phyloP scores from a whole-genome alignment of 1,140 invertebrate genomes.

The Lepidurus couesii region DNA sequence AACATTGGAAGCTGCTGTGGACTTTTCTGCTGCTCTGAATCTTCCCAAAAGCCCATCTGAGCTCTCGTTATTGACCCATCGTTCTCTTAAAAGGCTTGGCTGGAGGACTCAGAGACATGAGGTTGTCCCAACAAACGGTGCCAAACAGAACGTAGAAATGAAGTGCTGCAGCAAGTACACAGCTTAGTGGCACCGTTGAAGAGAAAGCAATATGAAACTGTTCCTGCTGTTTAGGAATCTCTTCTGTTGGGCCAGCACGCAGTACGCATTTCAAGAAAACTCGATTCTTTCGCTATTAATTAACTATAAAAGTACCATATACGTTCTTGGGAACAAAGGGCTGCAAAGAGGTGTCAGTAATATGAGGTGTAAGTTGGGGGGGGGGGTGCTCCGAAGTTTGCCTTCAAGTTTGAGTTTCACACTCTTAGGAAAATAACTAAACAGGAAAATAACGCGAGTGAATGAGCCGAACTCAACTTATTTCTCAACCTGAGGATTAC shows the following conservation, averaged over 20 bases:
- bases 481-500: too few relatives aligned
- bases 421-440: too few relatives aligned
- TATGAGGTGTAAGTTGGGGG: too few relatives aligned
- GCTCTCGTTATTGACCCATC: conserved; percentile 21
- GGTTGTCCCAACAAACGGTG: conserved; percentile 14
- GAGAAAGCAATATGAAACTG: background rate
- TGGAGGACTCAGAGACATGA: background rate
- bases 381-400: too few relatives aligned
- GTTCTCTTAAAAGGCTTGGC: background rate
- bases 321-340: background rate
- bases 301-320: background rate
- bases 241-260: background rate
- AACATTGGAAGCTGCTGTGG: background rate
- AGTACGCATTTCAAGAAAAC: background rate
- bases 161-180: background rate
- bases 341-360: background rate
- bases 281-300: background rate
- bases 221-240: background rate
- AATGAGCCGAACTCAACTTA: too few relatives aligned
- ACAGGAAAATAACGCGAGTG: too few relatives aligned
- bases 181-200: background rate
- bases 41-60: conserved; percentile 21
- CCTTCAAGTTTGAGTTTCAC: too few relatives aligned
- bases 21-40: background rate
- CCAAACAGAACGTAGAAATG: background rate